These are phyloP conservation scores for Myotis vivesi DNA, from an alignment of 2,797 vertebrate genomes.

Conservation along the genomic window DNA sequence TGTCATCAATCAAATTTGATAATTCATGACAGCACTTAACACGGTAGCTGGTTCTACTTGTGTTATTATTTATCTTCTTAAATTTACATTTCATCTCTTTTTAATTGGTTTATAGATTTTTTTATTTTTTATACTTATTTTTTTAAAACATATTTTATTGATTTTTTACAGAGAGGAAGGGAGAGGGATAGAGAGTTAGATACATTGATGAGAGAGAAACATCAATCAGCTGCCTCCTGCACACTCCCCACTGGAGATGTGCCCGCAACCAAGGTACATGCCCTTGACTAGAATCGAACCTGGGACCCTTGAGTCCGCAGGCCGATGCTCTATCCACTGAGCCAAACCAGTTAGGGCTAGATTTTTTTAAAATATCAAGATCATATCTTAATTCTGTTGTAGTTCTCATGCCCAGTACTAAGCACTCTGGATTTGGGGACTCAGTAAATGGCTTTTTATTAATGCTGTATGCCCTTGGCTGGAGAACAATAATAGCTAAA, in stretches of 20 bases:
- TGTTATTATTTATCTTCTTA: background rate
- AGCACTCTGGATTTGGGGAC: background rate
- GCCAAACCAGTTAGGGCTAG: too few species aligned
- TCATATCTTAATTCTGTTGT: background rate
- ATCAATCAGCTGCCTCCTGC: too few species aligned
- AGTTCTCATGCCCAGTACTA: background rate
- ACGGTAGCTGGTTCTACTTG: background rate
- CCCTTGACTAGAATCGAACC: too few species aligned
- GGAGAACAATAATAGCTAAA: background rate
- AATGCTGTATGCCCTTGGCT: background rate
- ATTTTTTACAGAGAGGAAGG: too few species aligned
- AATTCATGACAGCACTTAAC: background rate
- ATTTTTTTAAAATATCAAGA: background rate
- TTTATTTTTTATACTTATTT: too few species aligned
- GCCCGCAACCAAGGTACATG: too few species aligned
- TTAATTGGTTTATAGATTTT: background rate
- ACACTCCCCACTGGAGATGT: too few species aligned
- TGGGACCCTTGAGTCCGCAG: too few species aligned
- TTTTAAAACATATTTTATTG: too few species aligned
- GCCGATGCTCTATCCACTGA: too few species aligned
- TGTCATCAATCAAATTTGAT: background rate
- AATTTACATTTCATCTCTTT: background rate
- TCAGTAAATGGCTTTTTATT: background rate
- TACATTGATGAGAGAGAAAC: too few species aligned
- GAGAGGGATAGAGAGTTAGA: too few species aligned